Percentiles rank a stretch among this genome's conserved stretches.
phyloP scores from a whole-genome alignment of 2,113 vertebrate genomes.

The Hemiprocne comata region DNA sequence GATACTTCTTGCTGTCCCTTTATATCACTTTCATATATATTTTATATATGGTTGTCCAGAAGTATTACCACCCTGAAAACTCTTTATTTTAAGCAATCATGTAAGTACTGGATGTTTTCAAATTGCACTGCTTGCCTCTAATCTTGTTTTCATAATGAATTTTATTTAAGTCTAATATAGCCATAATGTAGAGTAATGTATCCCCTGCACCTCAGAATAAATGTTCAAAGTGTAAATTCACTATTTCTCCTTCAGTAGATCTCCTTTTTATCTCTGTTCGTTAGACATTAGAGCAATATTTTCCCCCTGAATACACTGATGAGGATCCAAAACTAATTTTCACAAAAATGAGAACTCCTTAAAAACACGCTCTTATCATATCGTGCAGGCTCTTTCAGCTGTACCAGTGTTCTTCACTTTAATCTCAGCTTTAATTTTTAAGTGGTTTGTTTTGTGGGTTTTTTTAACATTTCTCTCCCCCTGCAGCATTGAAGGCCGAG shows the following conservation, averaged over 20 bases:
- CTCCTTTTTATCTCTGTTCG: conserved; percentile 67
- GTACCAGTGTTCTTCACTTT: not conserved
- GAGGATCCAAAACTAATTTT: conserved; percentile 71
- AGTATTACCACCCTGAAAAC: conserved; percentile 23
- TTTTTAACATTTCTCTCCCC: not conserved
- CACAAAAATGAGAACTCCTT: conserved; percentile 61
- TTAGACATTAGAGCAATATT: conserved; percentile 58
- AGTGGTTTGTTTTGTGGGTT: not conserved
- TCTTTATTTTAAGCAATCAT: conserved; percentile 63
- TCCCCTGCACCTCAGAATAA: conserved; percentile 60
- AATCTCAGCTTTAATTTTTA: not conserved
- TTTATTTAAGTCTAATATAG: conserved; percentile 75
- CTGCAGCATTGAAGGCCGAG: not conserved
- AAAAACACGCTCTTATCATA: conserved; percentile 43
- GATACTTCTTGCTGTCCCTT: not conserved
- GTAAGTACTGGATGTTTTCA: conserved; percentile 63
- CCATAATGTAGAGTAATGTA: conserved; percentile 72
- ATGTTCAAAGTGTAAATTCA: conserved; percentile 69
- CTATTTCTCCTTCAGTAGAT: conserved; percentile 66
- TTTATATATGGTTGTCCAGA: conserved; percentile 46
- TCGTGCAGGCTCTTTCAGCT: not conserved
- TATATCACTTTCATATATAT: not conserved
- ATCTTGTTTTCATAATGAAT: conserved; percentile 76
- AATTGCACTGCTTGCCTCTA: conserved; percentile 62
- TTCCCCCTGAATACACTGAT: conserved; percentile 66